Evolutionary conservation across 2,113 vertebrate genomes (phyloP), one percentile per base, ranked within the genome.

Genomic region (Neoarius graeffei): DNA sequence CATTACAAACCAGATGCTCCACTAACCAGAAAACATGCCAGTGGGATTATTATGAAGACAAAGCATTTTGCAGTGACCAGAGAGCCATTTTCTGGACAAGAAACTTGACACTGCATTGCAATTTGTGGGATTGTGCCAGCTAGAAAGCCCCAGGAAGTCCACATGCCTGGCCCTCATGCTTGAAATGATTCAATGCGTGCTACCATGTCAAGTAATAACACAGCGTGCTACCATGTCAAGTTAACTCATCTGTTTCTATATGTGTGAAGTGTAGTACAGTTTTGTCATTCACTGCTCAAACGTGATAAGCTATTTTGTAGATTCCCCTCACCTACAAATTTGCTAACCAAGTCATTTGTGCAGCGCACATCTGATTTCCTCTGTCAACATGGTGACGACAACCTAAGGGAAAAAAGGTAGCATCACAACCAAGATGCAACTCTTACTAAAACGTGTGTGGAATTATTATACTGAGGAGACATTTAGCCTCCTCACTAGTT

Each of bases 1-100:
- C 7, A 59, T 73, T n/a, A 23, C 52, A 83, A 81, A 80, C 25
- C 20, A 89, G 79, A 67, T 62, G 27, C 54, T 85, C 50, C 27
- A 84, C 52, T 79, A 57, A 79, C 23, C 30, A 64, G 76, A 64
- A 81, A 80, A 71, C 20, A 74, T 48, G 57, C 30, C 80, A 62
- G 2, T 25, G 30, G 30, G 30, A 82, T 82, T 82, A 82, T 14
- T 60, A 82, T 23, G 1, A 62, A 62, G 19, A 62, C 20, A 1
- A 25, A 9, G 30, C 30, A 62, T 60, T 82, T 82, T 82, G 19
- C 80, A 82, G 20, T 2, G 7, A 48, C 35, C 0, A 42, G 56
- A 42, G 56, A 60, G 30, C 80, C 60, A 60, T 52, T 60, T 80
- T 62, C 30, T 82, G 30, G 57, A 82, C 30, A 82, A 57, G 62